Evolutionary conservation across 2,888 invertebrate species (phyloP), one percentile per base, ranked within the genome.

Genomic region (Ophonus ardosiacus): DNA sequence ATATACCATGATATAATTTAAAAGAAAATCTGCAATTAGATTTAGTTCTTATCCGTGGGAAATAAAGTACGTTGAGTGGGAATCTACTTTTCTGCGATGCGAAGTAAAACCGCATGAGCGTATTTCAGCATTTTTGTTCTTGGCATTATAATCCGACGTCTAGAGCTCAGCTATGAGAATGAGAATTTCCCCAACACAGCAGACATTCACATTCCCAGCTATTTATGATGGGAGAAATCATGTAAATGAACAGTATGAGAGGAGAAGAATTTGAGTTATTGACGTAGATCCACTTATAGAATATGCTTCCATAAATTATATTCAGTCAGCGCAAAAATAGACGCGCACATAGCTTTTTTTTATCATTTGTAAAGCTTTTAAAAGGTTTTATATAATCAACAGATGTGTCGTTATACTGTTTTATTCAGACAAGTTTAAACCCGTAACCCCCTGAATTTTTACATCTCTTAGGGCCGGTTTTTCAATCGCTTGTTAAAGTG

Each of bases 251-350:
- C 63, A 80, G 18, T 18, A 80, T 61, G 15, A n/a, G n/a, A 61
- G 40, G 13, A 80, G 61, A 68, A 68, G 71, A 81, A 81, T 71
- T 10, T 81, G 81, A 81, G 38, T 57, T 68, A 81, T 71, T 81
- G 81, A 81, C 71, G 81, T 71, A 71, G 31, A 81, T 81, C 81
- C 71, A 81, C 68, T 81, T 81, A 81, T 51, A 57, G 61, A 81
- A 68, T 81, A 71, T 56, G 31, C 81, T 81, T 65, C 71, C 68
- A 81, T 81, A 81, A 81, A 81, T 81, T 71, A 81, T 71, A 81
- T 56, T 81, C 31, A 31, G 68, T 81, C 81, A 81, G 81, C 56
- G 57, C 13, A 51, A 81, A 80, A 81, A 65, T 65, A 65, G 63
- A 65, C 81, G 71, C 1, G 8, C 61, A 6, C n/a, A 7, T 43